Evolutionary conservation across 2,113 vertebrate genomes (phyloP).

Genomic region (Heteronetta atricapilla): DNA sequence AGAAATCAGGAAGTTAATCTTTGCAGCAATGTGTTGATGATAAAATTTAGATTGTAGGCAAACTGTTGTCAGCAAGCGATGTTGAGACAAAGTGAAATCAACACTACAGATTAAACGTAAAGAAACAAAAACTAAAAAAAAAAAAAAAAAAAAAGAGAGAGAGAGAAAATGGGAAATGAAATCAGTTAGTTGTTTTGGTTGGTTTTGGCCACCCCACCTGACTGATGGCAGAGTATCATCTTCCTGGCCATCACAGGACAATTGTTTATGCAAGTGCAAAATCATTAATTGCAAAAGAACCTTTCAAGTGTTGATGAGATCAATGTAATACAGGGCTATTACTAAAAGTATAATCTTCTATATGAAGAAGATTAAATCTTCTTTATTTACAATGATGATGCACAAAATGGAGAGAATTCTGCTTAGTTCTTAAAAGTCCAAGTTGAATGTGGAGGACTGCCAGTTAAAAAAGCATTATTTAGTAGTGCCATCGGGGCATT

Average conservation of each 20-base stretch:
- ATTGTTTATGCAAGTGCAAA: not conserved
- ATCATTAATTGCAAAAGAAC: slow-evolving; percentile 2
- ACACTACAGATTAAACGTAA: not conserved
- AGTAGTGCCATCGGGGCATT: not conserved
- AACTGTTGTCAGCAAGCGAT: not conserved
- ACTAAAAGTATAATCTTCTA: not conserved
- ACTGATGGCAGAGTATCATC: not conserved
- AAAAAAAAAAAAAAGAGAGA: not conserved
- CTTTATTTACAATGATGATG: not conserved
- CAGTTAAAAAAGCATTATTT: not conserved
- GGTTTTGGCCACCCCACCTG: not conserved
- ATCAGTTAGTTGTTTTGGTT: not conserved
- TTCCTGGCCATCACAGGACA: not conserved
- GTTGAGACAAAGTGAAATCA: not conserved
- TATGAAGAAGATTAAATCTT: too few relatives aligned
- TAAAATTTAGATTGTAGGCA: not conserved
- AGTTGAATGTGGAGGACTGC: not conserved
- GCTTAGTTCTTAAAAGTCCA: not conserved
- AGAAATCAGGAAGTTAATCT: not conserved
- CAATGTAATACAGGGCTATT: not conserved
- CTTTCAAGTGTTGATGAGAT: slow-evolving; percentile 11
- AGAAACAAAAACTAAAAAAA: not conserved
- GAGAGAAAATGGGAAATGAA: not conserved
- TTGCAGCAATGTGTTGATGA: not conserved
- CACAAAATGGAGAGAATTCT: not conserved